Base-by-base conservation (phyloP, 2,888 invertebrate species). In the Lissocephala sabroskyi region DNA sequence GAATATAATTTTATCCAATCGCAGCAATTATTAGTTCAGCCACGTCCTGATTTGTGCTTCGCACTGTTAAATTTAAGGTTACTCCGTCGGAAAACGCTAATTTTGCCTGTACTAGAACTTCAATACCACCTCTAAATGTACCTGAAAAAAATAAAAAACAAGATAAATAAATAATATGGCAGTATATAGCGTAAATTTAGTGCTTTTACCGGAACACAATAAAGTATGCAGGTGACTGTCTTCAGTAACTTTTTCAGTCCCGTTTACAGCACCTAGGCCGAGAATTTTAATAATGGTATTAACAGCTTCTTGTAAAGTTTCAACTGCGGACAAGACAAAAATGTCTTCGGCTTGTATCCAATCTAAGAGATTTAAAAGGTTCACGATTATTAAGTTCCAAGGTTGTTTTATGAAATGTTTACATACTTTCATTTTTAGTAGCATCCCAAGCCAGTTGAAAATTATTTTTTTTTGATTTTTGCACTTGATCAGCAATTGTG, bases 41-140 rank as follows among this genome's bases (percentile, higher is more conserved):
- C 0, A 97, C 91, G 61, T 92, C 91, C 42, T 92, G 90, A 83
- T 95, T 91, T 10, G 93, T 92, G 16, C 96, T 94, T 36, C 97
- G 87, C 0, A 97, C 94, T 0, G 95, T 93, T 45, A 98, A 86
- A 82, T 96, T 94, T 94, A 98, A 96, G 2, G 96, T 96, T 0
- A 98, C 94, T n/a, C 93, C 92, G 23, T 87, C 88, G 29, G 89
- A 88, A 19, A 87, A 81, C 0, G 90, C 88, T n/a, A 95, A 86
- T 82, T 96, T 94, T 2, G 96, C 93, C 53, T 93, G 87, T 0
- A 96, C 94, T 45, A 98, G 86, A 23, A 97, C 91, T 50, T 97
- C 96, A 45, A 92, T 90, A 0, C 96, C 96, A 0, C 96, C 96
- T 49, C 98, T 89, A 82, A 95, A 99, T 17, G 94, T 87, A 5